Evolutionary conservation across 2,888 invertebrate species (phyloP), one percentile per base, ranked within the genome.

Genomic region (Venusia cambrica): DNA sequence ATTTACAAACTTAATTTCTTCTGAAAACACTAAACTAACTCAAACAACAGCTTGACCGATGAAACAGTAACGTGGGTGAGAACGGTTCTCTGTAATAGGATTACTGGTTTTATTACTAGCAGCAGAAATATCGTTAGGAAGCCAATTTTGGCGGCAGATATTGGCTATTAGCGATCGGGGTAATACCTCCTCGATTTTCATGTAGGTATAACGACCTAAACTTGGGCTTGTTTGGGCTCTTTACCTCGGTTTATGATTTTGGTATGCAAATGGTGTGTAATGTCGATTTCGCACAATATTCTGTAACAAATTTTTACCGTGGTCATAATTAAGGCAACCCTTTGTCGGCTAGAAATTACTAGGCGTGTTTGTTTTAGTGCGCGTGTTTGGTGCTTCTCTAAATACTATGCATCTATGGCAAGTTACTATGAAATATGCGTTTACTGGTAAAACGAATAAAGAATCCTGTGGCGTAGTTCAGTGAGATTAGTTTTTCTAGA

Each of bases 81-180:
- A 78, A 62, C 68, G 66, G 64, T 73, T 74, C 55, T 54, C 57
- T 24, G 64, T 83, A 81, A 83, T 74, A 73, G 73, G 75, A 80
- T 83, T 81, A 81, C 39, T 60, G 75, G 71, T 81, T 81, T 81
- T 83, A 84, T 84, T 81, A 81, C 75, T 74, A 66, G 70, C 72
- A 68, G 65, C 76, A 73, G 79, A 81, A 84, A 84, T 84, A 79
- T 78, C 78, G 83, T 84, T 81, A 80, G 75, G 74, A 73, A 80
- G 73, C 77, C 83, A 84, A 83, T 85, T 83, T 84, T 67, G 79
- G 73, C 66, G 72, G 67, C 78, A 78, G 78, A 84, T 84, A 84
- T 85, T 84, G 84, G 72, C 84, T 83, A 83, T 85, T 84, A 85
- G 79, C 75, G 73, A 59, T 62, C 65, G 71, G 60, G 65, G 67